These are phyloP conservation scores for Nephila pilipes DNA, from an alignment of 1,140 invertebrate genomes.

Conservation along the genomic window DNA sequence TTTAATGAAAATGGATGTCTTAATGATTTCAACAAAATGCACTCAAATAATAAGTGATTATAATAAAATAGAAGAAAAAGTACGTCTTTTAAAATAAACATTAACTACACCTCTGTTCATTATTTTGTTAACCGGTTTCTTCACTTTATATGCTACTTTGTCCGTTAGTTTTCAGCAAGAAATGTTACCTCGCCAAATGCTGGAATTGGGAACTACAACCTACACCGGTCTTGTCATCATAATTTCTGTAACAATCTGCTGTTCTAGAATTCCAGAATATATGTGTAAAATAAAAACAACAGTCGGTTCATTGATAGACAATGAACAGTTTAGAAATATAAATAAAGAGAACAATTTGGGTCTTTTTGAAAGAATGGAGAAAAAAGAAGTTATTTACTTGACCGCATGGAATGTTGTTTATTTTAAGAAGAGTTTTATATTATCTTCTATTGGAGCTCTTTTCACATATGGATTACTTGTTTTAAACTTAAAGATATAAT, in stretches of 20 bases:
- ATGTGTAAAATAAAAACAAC: background rate
- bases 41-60: background rate
- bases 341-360: background rate
- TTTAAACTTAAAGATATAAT: background rate
- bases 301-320: background rate
- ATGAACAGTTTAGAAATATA: background rate
- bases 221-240: background rate
- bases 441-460: background rate
- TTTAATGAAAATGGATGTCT: no score
- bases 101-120: background rate
- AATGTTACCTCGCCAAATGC: background rate
- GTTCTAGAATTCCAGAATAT: background rate
- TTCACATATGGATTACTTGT: background rate
- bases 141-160: background rate
- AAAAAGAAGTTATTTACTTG: background rate
- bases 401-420: background rate
- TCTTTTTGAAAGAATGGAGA: background rate
- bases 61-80: background rate
- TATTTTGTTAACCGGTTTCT: background rate
- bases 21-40: background rate
- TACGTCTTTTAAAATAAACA: background rate
- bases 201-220: background rate
- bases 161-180: background rate
- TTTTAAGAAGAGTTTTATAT: background rate
- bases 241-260: background rate